Base-by-base conservation (phyloP, 2,888 invertebrate genomes). In the Malachius bipustulatus region DNA sequence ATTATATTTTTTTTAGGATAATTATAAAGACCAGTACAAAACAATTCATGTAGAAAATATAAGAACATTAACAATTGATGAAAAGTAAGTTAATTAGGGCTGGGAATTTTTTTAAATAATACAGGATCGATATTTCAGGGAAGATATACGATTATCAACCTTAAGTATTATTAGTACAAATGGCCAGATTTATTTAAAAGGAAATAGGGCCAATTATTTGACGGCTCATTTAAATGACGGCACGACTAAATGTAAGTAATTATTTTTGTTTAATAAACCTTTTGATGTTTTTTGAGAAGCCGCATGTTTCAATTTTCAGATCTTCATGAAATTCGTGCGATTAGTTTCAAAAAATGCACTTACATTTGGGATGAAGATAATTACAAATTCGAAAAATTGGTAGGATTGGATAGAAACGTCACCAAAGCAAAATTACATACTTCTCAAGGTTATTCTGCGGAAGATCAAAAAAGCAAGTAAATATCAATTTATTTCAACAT, bases 321-420 rank as follows among this genome's bases (percentile, higher is more conserved):
- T 42, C 29, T 49, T 3, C 11, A 37, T 13, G 38, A 47, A 37
- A 41, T 57, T 35, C 70, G 77, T 1, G 69, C 73, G 38, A 84
- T 91, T 59, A 71, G 70, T 2, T 87, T 85, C 54, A 89, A 90
- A 57, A 89, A 89, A 55, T 65, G 85, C 44, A 71, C 72, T 0
- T 78, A 88, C 48, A 66, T 87, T n/a, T 91, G 90, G 90, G 82
- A 88, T 54, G 63, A 64, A 0, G 70, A 71, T 15, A 70, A 70
- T 4, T 69, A 71, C 27, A 69, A 69, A 37, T 90, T 87, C 63
- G 55, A 69, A 9, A 73, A 77, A 49, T 62, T 90, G 16, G 72
- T 71, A 28, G 89, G 90, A 2, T 63, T 87, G 24, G 88, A 87
- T 53, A 63, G 68, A 6, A 73, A 75, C 2, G 71, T 76, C n/a